These are phyloP conservation scores for Dermochelys coriacea DNA, from an alignment of 2,797 vertebrate genomes.

Conservation along the genomic window DNA sequence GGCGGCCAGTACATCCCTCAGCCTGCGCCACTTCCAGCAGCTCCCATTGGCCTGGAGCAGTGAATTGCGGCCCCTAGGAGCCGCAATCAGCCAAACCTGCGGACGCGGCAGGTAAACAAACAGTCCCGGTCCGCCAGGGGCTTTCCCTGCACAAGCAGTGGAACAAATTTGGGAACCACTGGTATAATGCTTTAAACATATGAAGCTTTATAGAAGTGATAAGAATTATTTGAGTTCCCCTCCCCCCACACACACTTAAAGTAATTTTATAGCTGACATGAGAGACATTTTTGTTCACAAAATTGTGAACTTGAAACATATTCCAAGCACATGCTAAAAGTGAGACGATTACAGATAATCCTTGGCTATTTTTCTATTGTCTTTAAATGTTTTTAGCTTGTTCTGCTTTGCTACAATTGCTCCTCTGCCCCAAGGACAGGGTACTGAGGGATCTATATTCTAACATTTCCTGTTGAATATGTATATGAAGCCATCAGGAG, in stretches of 20 bases:
- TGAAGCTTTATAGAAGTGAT: background rate
- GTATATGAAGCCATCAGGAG: background rate
- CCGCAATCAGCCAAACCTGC: too few relatives aligned
- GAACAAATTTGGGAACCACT: too few relatives aligned
- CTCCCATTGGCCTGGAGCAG: too few relatives aligned
- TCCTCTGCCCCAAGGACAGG: background rate
- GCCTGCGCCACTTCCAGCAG: too few relatives aligned
- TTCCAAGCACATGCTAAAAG: background rate
- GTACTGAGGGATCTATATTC: background rate
- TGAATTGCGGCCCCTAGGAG: too few relatives aligned
- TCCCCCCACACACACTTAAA: background rate
- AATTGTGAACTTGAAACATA: background rate
- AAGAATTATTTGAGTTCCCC: background rate
- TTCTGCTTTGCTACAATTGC: background rate
- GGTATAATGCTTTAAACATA: background rate
- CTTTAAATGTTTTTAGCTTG: background rate
- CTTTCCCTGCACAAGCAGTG: too few relatives aligned
- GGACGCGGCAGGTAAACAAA: too few relatives aligned
- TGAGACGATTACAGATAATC: background rate
- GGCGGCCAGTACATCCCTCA: too few relatives aligned
- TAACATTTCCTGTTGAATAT: background rate
- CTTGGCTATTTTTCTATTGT: background rate
- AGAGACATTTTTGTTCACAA: background rate
- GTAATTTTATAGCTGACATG: background rate
- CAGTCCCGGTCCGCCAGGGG: too few relatives aligned